Base-by-base conservation (phyloP, 2,888 invertebrate genomes). In the Luperina testacea region DNA sequence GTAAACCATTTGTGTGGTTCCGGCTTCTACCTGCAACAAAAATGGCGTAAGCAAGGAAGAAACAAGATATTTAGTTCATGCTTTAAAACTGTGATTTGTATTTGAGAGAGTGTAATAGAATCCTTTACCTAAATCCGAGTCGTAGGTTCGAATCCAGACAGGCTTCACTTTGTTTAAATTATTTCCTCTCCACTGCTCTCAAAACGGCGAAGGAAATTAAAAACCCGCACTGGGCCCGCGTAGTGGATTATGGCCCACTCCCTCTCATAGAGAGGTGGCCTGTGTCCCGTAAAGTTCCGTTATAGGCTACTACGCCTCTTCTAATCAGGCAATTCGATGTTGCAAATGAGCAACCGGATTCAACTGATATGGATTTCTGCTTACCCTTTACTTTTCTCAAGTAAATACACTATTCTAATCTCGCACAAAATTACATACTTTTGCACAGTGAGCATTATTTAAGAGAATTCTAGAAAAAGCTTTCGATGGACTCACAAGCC, bases 1-100 rank as follows among this genome's bases (percentile, higher is more conserved):
- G 76, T 84, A 63, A 88, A 92, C 76, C 95, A 95, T 95, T 93
- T 89, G 93, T 77, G 78, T 80, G 79, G 78, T 64, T 64, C 82
- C 75, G 64, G 85, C 80, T 80, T 88, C 91, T 85, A 89, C 93
- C 94, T 95, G 90, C 15, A 84, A 81, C 32, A 3, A n/a, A 63
- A 61, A 71, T 7, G 20, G 13, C 3, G 7, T 11, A n/a, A 42
- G 1, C 38, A 17, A 15, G 6, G n/a, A 32, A n/a, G 8, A 48
- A 32, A 57, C 8, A 53, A 8, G 15, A 6, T 48, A 1, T 13
- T 59, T 11, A 59, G n/a, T 59, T n/a, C 20, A 48, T 27, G 11
- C 13, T 69, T 48, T 20, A 13, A 20, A 11, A 27, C 4, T 24
- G 51, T 70, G 1, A 45, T 67, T 15, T 45, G 27, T 68, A 45